Evolutionary conservation across 2,113 vertebrate species (phyloP), one percentile per base, ranked within the genome.

Genomic region (Pitta sordida): DNA sequence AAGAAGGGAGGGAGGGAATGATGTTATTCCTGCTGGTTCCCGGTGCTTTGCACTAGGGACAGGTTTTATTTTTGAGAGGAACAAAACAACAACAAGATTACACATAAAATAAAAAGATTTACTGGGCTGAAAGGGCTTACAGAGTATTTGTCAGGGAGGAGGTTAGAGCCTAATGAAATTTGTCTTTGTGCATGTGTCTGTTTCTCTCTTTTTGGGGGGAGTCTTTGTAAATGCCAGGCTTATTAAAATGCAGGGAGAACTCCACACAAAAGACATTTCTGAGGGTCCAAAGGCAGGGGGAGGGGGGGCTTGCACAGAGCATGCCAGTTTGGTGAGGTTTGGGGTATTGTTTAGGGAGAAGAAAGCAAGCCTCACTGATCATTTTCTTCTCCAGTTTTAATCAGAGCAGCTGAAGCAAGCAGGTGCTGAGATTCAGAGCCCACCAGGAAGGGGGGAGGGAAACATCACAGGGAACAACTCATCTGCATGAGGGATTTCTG

Each of bases 191-290:
- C 4, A 0, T 69, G 92, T 68, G 70, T n/a, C 65, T 58, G 21
- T 80, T 85, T 92, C 49, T 81, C 29, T 87, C 10, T 44, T 10
- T 53, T 70, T 77, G 36, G 3, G 39, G 46, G 29, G 10, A 3
- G 46, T 26, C 65, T 96, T 93, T 94, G 77, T 91, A 83, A 90
- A 93, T 95, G 85, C 48, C 56, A 53, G 71, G 83, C 94, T 94
- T 88, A 91, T 97, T 97, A 96, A 96, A 96, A 97, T 96, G 64
- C 96, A 96, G 87, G 53, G 89, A 93, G 94, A 96, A 71, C 62
- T 70, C 74, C 71, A 26, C 73, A 97, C 85, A 97, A 96, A 97
- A 81, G 93, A 70, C 60, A 53, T 69, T 93, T 87, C 91, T 91
- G 68, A 51, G 76, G 59, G 53, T 91, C 93, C 90, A 91, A 90